Evolutionary conservation across 2,113 vertebrate species (phyloP), one percentile per base, ranked within the genome.

Genomic region (Struthidea cinerea): DNA sequence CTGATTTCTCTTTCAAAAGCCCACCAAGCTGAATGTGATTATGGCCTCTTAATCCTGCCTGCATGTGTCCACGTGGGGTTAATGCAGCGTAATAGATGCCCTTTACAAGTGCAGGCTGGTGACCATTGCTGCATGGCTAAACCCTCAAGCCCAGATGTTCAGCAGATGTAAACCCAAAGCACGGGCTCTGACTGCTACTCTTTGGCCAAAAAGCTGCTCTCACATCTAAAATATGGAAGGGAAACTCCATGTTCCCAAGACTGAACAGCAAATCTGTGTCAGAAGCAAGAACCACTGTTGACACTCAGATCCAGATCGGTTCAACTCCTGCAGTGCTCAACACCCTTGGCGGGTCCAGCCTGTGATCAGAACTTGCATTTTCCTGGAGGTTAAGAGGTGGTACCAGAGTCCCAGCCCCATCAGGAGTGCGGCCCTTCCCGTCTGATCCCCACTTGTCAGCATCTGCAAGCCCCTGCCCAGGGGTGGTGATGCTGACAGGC

Each of bases 1-100:
- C 95, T 93, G 94, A 96, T 97, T 97, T 97, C 93, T 96, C 84
- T 94, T 97, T 94, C 95, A 84, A 92, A 96, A 96, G 89, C 96
- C 80, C 91, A 96, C 94, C 69, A 92, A 95, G 80, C 76, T 90
- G 93, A 97, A 97, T 95, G 91, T 93, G 93, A 97, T 97, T 97
- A 97, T 3, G 5, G 91, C 37, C 86, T 95, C 94, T 84, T 96
- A 97, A 97, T 96, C 95, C 96, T 92, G 84, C 79, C 71, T 11
- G 18, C 91, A 84, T n/a, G 60, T 81, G 91, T 87, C 86, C 89
- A 86, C 18, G 32, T 94, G 95, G 89, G 94, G 93, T 91, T 96
- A 93, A 92, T 75, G 80, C 91, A 89, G 91, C 0, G 69, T 87
- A 94, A 87, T 86, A 95, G 86, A 93, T 84, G 95, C 91, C 93